Evolutionary conservation across 2,888 invertebrate species (phyloP).

Genomic region (Subacronicta megacephala): DNA sequence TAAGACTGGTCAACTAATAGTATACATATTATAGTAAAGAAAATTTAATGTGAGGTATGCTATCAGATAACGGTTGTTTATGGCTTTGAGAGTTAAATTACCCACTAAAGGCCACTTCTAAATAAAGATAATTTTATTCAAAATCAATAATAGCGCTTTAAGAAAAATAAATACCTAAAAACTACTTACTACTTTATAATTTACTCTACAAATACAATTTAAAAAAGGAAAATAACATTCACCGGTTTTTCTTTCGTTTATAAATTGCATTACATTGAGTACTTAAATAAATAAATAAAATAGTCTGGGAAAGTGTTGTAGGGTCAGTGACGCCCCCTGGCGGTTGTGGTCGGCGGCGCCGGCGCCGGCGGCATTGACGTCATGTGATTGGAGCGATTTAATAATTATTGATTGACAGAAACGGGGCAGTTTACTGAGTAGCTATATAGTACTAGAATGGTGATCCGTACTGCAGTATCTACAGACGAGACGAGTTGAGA

Average conservation of each 20-base stretch:
- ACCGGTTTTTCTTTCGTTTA: slow-evolving; percentile 8
- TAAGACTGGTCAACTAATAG: no score
- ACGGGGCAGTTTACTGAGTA: slow-evolving; percentile 1
- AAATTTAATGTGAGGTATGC: no score
- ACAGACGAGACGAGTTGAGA: no score
- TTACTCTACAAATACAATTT: slow-evolving; percentile 11
- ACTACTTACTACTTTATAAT: slow-evolving; percentile 4
- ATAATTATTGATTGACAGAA: slow-evolving; percentile 19
- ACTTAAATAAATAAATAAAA: no score
- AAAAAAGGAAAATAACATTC: slow-evolving; percentile 2
- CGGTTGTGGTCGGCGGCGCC: no score
- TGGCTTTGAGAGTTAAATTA: no score
- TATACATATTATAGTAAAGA: no score
- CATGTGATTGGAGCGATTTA: slow-evolving; percentile 9
- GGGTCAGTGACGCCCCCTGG: neutral
- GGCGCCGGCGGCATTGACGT: neutral
- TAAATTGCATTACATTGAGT: slow-evolving; percentile 17
- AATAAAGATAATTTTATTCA: no score
- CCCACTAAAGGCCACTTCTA: no score
- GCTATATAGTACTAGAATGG: neutral
- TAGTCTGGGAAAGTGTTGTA: neutral
- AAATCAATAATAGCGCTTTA: slow-evolving; percentile 9
- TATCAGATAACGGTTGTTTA: no score
- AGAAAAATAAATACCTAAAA: neutral
- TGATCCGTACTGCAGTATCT: neutral